Evolutionary conservation across 2,113 vertebrate genomes (phyloP).

Genomic region (Leuciscus idus): DNA sequence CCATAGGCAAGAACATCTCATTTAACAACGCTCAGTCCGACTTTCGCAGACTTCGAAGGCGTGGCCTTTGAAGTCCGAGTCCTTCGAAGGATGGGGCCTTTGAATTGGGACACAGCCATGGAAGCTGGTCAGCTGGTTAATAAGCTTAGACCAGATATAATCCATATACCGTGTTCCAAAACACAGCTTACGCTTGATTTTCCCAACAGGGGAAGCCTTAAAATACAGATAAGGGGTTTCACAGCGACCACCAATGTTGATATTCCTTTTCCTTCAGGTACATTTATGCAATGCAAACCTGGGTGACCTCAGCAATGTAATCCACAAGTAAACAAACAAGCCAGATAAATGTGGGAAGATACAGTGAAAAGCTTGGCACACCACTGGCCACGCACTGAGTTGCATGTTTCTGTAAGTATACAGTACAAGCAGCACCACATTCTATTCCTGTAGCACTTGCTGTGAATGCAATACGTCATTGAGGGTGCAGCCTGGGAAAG

Average conservation of each 20-base stretch:
- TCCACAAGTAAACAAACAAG: conserved; percentile 49
- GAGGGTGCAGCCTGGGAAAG: conserved; percentile 48
- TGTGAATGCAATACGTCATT: conserved; percentile 48
- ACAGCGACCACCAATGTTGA: not conserved
- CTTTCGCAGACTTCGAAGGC: too few species aligned
- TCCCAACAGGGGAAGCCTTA: not conserved
- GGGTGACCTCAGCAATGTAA: conserved; percentile 41
- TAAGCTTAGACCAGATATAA: not conserved
- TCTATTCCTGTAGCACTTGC: conserved; percentile 38
- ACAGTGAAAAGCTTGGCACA: conserved; percentile 44
- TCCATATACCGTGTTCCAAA: not conserved
- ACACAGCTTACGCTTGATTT: not conserved
- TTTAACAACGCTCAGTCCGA: too few species aligned
- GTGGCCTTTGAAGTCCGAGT: too few species aligned
- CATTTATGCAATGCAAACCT: conserved; percentile 8
- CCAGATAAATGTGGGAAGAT: conserved; percentile 50
- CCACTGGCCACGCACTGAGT: conserved; percentile 16
- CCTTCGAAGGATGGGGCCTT: too few species aligned
- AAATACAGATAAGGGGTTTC: not conserved
- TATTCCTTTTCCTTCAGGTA: conserved; percentile 8
- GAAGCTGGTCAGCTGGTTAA: not conserved
- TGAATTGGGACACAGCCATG: too few species aligned
- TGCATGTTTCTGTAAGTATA: conserved; percentile 37
- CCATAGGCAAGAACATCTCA: too few species aligned
- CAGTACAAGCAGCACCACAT: conserved; percentile 24